Evolutionary conservation across 2,113 vertebrate genomes (phyloP), one percentile per base, ranked within the genome.

Genomic region (Illadopsis cleaveri): DNA sequence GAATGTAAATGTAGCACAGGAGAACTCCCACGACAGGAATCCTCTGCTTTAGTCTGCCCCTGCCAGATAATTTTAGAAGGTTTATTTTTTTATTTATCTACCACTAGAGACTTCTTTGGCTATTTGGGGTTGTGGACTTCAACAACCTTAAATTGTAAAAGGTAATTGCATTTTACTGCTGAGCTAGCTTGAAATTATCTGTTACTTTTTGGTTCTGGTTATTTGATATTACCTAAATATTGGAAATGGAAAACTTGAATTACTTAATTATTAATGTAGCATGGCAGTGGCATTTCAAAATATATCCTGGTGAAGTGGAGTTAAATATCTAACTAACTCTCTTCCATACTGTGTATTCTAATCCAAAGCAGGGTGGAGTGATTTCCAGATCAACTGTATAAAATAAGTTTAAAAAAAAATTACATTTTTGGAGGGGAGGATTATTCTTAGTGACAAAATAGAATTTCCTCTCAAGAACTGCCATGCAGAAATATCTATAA

Each of bases 21-120:
- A 96, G 94, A 92, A 95, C 90, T 94, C 85, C 82, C 85, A 90
- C 42, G 2, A 47, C 76, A 96, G 91, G 87, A 93, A 94, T 95
- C 93, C 66, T 94, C 53, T 86, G 87, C 48, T 77, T 83, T 75
- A 35, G 11, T 61, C 51, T 92, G 76, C 40, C 45, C 38, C 64
- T 86, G 92, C 35, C 85, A 90, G 88, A 88, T 82, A 47, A 75
- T 90, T 92, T 78, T 53, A 83, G 61, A 47, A 40, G 9, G 24
- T 37, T 91, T 80, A 3, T 73, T 44, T 58, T 78, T 89, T 31
- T 9, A 30, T 72, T 68, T 80, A 35, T 66, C 61, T 89, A 72
- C 40, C 27, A 62, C 15, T 77, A 60, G 40, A 68, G 42, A 31
- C 4, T 60, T 80, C 88, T 44, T 83, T 64, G 33, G 30, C 40